Base-by-base conservation (phyloP, 2,888 invertebrate genomes). In the Eupithecia inturbata region DNA sequence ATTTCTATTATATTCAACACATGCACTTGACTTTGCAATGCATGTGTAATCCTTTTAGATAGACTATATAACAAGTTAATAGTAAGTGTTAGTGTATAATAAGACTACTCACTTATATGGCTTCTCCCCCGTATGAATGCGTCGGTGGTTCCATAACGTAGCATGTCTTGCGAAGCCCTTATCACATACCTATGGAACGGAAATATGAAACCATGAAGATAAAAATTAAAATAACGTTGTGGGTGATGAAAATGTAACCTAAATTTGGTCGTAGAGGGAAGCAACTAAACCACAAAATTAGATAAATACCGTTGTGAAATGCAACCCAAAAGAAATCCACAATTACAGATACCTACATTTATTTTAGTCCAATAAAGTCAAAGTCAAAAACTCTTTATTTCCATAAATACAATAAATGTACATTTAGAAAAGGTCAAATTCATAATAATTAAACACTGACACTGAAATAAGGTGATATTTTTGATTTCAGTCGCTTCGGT, bases 151-250 rank as follows among this genome's bases (percentile, higher is more conserved):
- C 98, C 98, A 98, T 74, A 98, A 91, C 0, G 98, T 98, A 10
- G 97, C 97, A 89, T 98, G 98, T 79, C 98, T 95, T 63, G 98
- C 98, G 88, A 98, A 98, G 41, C 97, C 97, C 91, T 98, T 98
- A 87, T 98, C 97, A 85, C 98, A 98, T 31, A 98, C 96, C 95
- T 95, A 83, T 19, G 5, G 19, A 77, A 70, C 63, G 28, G 68
- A 68, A 68, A 26, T 39, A 39, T 71, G 3, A 66, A 71, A 53
- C 33, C 14, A 53, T 53, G 19, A 6, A 60, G 60, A 62, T 62
- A 62, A 62, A 19, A 62, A 28, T 22, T 62, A 1, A 19, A 62
- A 53, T 53, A 53, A 53, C 10, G 22, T 31, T 28, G 26, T 16
- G 14, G 60, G 28, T 16, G 19, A 57, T 26, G 26, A 26, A 22